Evolutionary conservation across 2,888 invertebrate genomes (phyloP), one percentile per base, ranked within the genome.

Genomic region (Tachina grossa): DNA sequence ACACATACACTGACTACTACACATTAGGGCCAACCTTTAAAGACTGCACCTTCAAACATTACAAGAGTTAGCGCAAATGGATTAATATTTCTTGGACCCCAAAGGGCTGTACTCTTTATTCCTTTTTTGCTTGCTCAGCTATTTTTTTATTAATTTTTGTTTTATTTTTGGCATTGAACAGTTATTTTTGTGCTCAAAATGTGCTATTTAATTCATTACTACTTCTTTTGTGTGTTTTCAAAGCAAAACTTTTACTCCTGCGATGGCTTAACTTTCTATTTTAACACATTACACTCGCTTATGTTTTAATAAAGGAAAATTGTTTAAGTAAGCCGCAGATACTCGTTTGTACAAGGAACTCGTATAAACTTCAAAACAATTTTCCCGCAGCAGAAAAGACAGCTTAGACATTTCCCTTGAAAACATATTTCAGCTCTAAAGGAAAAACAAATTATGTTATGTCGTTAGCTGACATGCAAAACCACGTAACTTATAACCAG

Each of bases 241-340:
- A 6, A 39, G 3, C 2, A 59, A 41, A 59, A 59, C 14, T 31
- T 19, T 9, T 14, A 31, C 53, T 39, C 16, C 11, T 41, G 45
- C 41, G 14, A 6, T 65, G 55, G 31, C 13, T 9, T n/a, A 47
- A 47, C 39, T 55, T 66, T 55, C 11, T 19, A 14, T 47, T 66
- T 55, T 41, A 57, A 66, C 66, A 77, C 76, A 77, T 66, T 9
- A 66, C 31, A 19, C 39, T 31, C 45, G 13, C 39, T 47, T 16
- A 55, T n/a, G 57, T 47, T 19, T 31, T 47, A 39, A 49, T 22
- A 66, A 55, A 57, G 57, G 45, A 49, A 57, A 14, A 13, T 47
- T 66, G 66, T 66, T 76, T 19, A 10, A n/a, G 19, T 57, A 66
- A 77, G 47, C 55, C 76, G 10, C 47, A 66, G 66, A 76, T 47